These are phyloP conservation scores for Pinna nobilis DNA, from an alignment of 1,140 invertebrate genomes.

Conservation along the genomic window DNA sequence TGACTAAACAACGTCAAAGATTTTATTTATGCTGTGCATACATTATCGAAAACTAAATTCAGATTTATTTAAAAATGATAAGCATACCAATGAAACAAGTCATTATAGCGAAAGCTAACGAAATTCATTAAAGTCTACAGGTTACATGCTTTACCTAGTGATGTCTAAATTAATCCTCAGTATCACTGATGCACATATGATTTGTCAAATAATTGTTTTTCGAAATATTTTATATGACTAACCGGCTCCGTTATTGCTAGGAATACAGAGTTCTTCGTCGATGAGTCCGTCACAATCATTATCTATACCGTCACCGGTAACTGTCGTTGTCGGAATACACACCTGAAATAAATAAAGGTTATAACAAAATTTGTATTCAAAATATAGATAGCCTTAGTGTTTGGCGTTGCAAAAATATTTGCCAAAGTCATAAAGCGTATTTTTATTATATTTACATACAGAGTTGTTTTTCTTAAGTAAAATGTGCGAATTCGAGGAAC, in stretches of 20 bases:
- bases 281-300: conserved; percentile 41
- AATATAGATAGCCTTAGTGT: neutral
- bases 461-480: neutral
- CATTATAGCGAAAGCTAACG: neutral
- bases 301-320: conserved; percentile 33
- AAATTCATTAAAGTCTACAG: neutral
- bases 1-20: neutral
- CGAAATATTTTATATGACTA: neutral
- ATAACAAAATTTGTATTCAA: neutral
- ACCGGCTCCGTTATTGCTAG: conserved; percentile 18
- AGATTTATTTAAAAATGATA: neutral
- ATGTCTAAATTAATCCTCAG: neutral
- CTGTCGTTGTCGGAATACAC: conserved; percentile 21
- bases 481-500: neutral
- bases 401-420: neutral
- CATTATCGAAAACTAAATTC: neutral
- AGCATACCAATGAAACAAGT: neutral
- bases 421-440: neutral
- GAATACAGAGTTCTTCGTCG: conserved; percentile 32
- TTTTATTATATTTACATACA: neutral
- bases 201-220: too few relatives aligned
- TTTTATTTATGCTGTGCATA: neutral
- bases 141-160: neutral
- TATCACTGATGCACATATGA: too few relatives aligned
- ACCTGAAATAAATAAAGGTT: neutral